Percentiles rank a stretch among this genome's conserved stretches.
Conservation (phyloP, 2,888 invertebrate genomes). For the Agapostemon virescens region DNA sequence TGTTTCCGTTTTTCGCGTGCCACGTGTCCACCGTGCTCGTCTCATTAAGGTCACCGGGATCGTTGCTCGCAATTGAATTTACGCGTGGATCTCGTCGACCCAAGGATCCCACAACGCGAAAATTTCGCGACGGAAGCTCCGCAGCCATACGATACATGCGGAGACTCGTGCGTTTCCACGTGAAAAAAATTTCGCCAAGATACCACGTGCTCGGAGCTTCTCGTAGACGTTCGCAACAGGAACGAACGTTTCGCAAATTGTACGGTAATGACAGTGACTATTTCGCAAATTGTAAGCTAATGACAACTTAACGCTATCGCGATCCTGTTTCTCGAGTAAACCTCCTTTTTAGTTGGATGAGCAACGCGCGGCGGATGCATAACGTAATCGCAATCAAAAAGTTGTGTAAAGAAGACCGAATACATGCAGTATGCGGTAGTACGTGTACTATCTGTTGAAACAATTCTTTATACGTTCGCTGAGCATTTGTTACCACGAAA, state of each 20-base stretch:
- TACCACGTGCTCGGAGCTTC: not conserved
- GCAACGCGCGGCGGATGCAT: not conserved
- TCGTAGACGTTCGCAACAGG: not conserved
- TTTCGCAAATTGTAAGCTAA: not conserved
- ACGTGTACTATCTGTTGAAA: not conserved
- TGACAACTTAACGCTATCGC: not conserved
- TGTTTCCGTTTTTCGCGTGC: not conserved
- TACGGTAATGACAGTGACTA: too few species aligned
- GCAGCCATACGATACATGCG: not conserved
- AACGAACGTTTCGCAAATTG: not conserved
- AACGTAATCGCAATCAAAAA: not conserved
- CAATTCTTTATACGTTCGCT: not conserved
- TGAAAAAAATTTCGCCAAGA: not conserved
- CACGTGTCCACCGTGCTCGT: conserved; percentile 12
- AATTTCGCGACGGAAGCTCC: not conserved
- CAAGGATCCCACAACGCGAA: not conserved
- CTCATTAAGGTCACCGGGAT: conserved; percentile 26
- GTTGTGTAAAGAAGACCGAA: not conserved
- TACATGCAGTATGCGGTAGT: not conserved
- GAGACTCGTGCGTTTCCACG: not conserved
- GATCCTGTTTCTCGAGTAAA: too few species aligned
- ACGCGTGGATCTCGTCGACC: not conserved
- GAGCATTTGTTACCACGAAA: not conserved
- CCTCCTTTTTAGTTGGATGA: not conserved
- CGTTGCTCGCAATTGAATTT: conserved; percentile 3